Evolutionary conservation across 2,888 invertebrate genomes (phyloP).

Genomic region (Danaus chrysippus): DNA sequence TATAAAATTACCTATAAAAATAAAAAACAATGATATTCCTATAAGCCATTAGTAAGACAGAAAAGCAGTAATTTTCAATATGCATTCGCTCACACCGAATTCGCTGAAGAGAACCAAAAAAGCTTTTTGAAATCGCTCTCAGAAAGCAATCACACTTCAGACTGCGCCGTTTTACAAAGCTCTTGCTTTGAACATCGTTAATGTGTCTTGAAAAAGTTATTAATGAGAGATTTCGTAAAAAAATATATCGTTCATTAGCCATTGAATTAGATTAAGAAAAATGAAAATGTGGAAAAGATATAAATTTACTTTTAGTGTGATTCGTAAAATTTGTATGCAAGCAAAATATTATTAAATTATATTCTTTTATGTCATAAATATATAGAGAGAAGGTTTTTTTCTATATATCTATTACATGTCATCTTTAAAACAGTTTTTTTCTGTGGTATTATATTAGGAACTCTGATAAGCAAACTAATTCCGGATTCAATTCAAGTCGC

Average conservation of each 20-base stretch:
- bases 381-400: too few species aligned
- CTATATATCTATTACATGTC: too few species aligned
- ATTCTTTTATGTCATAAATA: too few species aligned
- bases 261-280: background rate
- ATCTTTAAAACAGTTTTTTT: too few species aligned
- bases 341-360: background rate
- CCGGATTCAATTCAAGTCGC: too few species aligned
- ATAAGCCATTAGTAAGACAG: background rate
- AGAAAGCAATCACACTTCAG: slow-evolving; percentile 5
- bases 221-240: too few species aligned
- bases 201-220: too few species aligned
- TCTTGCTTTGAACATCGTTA: background rate
- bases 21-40: too few species aligned
- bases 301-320: background rate
- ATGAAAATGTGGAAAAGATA: background rate
- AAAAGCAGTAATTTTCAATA: background rate
- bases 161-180: background rate
- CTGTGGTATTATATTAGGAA: too few species aligned
- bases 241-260: background rate
- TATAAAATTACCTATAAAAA: too few species aligned
- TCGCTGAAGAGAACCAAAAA: background rate
- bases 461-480: too few species aligned
- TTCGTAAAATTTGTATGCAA: background rate
- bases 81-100: background rate
- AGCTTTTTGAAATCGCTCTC: background rate